Evolutionary conservation across 2,888 invertebrate species (phyloP).

Genomic region (Rhamnusium bicolor): DNA sequence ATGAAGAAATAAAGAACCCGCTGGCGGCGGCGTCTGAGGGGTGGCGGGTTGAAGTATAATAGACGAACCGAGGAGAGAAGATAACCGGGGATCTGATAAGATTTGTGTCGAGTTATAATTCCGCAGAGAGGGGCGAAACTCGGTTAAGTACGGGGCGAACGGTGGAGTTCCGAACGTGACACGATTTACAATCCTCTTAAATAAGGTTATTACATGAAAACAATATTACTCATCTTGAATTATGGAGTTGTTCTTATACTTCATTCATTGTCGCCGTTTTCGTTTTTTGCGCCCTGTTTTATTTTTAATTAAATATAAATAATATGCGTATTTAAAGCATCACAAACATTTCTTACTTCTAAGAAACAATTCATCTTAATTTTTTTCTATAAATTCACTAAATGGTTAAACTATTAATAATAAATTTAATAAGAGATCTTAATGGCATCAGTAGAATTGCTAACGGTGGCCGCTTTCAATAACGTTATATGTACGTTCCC

Average conservation of each 20-base stretch:
- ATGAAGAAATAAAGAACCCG: conserved; percentile 51
- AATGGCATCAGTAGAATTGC: no score
- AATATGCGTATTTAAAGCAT: no score
- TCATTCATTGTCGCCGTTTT: background rate
- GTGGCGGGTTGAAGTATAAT: conserved; percentile 49
- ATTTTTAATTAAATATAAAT: background rate
- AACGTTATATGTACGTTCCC: no score
- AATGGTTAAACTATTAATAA: no score
- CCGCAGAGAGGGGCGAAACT: conserved; percentile 56
- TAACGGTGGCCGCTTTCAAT: no score
- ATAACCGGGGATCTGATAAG: conserved; percentile 62
- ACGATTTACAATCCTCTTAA: conserved; percentile 63
- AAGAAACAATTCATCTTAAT: no score
- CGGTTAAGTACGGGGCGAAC: conserved; percentile 53
- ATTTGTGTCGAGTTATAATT: conserved; percentile 63
- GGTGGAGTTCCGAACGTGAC: conserved; percentile 61
- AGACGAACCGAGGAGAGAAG: conserved; percentile 56
- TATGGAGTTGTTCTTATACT: conserved; percentile 40
- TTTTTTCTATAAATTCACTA: no score
- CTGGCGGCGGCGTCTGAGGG: conserved; percentile 21
- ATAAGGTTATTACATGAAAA: conserved; percentile 67
- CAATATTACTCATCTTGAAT: conserved; percentile 62
- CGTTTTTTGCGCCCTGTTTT: background rate
- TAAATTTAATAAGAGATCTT: no score
- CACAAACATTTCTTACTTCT: no score